Base-by-base conservation (phyloP, 2,888 invertebrate genomes). In the Xylophagus ater region DNA sequence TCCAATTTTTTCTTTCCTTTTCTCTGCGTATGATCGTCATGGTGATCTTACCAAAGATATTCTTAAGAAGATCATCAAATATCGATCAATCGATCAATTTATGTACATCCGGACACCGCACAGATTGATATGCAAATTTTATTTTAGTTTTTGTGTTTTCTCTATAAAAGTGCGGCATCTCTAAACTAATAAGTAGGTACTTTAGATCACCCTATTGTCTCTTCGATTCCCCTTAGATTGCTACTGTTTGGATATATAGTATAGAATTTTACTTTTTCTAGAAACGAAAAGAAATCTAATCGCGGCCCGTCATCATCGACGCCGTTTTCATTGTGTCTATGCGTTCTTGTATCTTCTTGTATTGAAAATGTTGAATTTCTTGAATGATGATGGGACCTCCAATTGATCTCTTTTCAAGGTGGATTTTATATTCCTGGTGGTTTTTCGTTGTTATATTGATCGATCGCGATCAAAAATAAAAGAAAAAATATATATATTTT, bases 81-180 rank as follows among this genome's bases (percentile, higher is more conserved):
- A 36, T 46, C 47, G 37, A 59, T 61, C 57, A 58, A 57, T 59
- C 57, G 56, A 53, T 51, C 59, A 62, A 60, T 61, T 62, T 61
- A 59, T 60, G 56, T 57, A 57, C 60, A 62, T 61, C 60, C 62
- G 56, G 53, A 52, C 48, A 50, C 50, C 49, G 47, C 44, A 45
- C 41, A 47, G 47, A 45, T 47, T 41, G 40, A 45, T 48, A 51
- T 51, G 49, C 48, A 51, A 49, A 49, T 47, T 41, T 39, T 20
- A 21, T 29, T 30, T 29, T 15, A 15, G 23, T 30, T 37, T 23
- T 24, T 38, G 38, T 38, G 25, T 31, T 24, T 24, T 18, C 10
- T 15, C 12, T 14, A 10, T 12, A 25, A 6, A 7, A 23, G 21
- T 31, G 37, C 24, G n/a, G 13, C n/a, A n/a, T n/a, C n/a, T n/a